phyloP scores from a whole-genome alignment of 1,140 invertebrate genomes.

The Panulirus ornatus region DNA sequence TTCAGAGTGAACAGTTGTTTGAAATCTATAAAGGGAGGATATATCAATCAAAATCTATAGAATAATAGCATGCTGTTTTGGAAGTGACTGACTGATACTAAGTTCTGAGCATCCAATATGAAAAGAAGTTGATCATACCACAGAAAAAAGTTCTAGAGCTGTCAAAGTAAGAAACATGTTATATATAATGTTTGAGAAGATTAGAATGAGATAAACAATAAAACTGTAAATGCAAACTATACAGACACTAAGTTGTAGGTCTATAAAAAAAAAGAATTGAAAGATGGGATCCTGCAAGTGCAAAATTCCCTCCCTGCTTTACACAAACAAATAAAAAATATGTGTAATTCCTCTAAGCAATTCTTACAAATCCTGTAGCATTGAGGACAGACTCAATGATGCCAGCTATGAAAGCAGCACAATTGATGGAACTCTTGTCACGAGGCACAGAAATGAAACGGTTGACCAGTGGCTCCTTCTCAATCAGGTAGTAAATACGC shows the following conservation, averaged over 20 bases:
- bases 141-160: too few relatives aligned
- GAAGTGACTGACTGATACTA: too few relatives aligned
- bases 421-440: conserved; percentile 97
- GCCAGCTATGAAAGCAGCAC: conserved; percentile 98
- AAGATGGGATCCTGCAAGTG: not conserved
- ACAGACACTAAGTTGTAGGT: too few relatives aligned
- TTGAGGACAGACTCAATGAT: conserved; percentile 97
- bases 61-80: too few relatives aligned
- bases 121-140: too few relatives aligned
- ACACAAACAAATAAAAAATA: conserved; percentile 23
- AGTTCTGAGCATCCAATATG: too few relatives aligned
- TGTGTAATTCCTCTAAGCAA: conserved; percentile 76
- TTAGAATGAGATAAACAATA: not conserved
- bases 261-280: too few relatives aligned
- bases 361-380: conserved; percentile 97
- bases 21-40: too few relatives aligned
- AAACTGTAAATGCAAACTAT: not conserved
- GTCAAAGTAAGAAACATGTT: too few relatives aligned
- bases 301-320: not conserved
- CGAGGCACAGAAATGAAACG: conserved; percentile 98
- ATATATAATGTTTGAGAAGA: too few relatives aligned
- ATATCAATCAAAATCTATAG: too few relatives aligned
- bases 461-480: conserved; percentile 98
- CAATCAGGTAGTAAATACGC: conserved; percentile 98
- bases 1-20: too few relatives aligned